Evolutionary conservation across 2,888 invertebrate species (phyloP).

Genomic region (Pogonocherus hispidulus): DNA sequence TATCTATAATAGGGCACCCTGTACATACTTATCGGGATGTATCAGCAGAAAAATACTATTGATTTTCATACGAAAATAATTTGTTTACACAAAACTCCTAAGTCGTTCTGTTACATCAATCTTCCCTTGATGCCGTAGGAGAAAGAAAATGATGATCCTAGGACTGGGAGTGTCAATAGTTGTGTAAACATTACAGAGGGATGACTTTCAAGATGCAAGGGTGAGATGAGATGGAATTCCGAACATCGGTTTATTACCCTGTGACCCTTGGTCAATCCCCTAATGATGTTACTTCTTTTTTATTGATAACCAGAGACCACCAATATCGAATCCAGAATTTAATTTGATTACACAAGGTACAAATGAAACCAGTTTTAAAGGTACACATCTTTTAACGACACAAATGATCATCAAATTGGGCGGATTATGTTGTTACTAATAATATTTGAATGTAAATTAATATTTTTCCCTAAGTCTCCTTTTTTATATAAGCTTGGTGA

Average conservation of each 20-base stretch:
- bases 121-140: neutral
- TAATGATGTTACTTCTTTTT: slow-evolving; percentile 58
- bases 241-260: slow-evolving; percentile 62
- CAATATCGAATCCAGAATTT: slow-evolving; percentile 33
- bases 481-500: no score
- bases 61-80: slow-evolving; percentile 1
- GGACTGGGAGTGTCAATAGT: slow-evolving; percentile 61
- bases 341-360: neutral
- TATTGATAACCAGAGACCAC: slow-evolving; percentile 58
- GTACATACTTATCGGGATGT: no score
- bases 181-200: slow-evolving; percentile 62
- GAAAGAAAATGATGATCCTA: slow-evolving; percentile 50
- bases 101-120: slow-evolving; percentile 19
- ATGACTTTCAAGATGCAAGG: slow-evolving; percentile 61
- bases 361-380: no score
- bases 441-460: no score
- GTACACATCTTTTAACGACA: no score
- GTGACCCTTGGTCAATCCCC: slow-evolving; percentile 64
- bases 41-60: no score
- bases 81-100: slow-evolving; percentile 7
- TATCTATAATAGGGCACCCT: no score
- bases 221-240: slow-evolving; percentile 60
- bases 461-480: no score
- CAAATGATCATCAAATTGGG: no score
- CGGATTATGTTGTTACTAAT: no score